Base-by-base conservation (phyloP, 2,113 vertebrate species). In the Epinephelus moara region DNA sequence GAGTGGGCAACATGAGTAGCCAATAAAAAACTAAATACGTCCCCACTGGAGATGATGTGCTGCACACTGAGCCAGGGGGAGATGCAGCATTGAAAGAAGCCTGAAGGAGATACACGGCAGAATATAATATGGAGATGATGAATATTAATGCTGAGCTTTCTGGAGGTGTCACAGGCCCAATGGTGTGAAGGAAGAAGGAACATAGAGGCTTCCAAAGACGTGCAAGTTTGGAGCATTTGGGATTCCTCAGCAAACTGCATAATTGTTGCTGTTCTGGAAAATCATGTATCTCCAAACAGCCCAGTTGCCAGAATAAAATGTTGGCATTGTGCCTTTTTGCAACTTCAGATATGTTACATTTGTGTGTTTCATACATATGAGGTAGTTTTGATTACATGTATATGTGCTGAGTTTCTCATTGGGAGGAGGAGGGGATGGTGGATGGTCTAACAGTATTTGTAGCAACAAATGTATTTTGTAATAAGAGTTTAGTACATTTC, bases 51-150 rank as follows among this genome's bases (percentile, higher is more conserved):
- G 53, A 61, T 50, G 62, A 37, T 62, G 33, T 55, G 49, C 49
- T 50, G 1, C 37, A 55, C 13, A 4, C 1, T 2, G 13, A 64
- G 59, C 50, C 50, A 70, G 50, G 10, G 14, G 21, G 13, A 42
- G 27, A 50, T 56, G 42, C 3, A 40, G 27, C 14, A 12, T 5
- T 2, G 18, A 30, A n/a, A 18, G 17, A 49, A n/a, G 71, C 15
- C 4, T 21, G 66, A 30, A 69, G 17, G 49, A 53, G 18, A 6
- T 3, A 37, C 30, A 12, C 10, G 17, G 23, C n/a, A 47, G 10
- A 72, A 45, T 25, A 13, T 17, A 60, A 70, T 14, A 52, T 23
- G 4, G 6, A 71, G 70, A 21, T 72, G 70, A 47, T 73, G 23
- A 30, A 47, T 21, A 15, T 21, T 14, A 59, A 13, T 45, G n/a